Base-by-base conservation (phyloP, 2,888 invertebrate species). In the Oasisia sp. region DNA sequence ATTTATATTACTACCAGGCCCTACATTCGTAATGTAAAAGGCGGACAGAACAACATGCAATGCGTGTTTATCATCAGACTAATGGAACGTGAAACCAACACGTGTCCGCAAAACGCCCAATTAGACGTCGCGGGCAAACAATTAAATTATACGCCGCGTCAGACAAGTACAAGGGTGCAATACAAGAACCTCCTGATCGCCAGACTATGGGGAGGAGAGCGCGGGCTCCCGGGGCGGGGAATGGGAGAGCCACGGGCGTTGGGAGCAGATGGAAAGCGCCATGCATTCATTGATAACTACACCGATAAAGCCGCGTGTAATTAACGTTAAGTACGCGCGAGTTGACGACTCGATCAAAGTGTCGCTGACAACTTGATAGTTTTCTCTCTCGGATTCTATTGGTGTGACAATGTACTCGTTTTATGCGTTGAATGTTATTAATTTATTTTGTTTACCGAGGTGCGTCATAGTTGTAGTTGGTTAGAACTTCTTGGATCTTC, bases 241-340 rank as follows among this genome's bases (percentile, higher is more conserved):
- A 74, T 74, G 74, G 74, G 74, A 74, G 74, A 74, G 74, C 19
- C 19, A 19, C 74, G 74, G 74, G 27, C 74, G 74, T n/a, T 7
- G 74, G 74, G 74, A 74, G 74, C 74, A 74, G 74, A 74, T 74
- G 74, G 74, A 74, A 74, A 74, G 74, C 74, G 74, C 74, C 74
- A 74, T 7, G 19, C 74, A 74, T 7, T 0, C 74, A n/a, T 27
- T 74, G 74, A 74, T n/a, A 27, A 74, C 74, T 74, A n/a, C 74
- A 7, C n/a, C 74, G 74, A 74, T 74, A 74, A 19, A 74, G 27
- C 74, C 27, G n/a, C n/a, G 74, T 74, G 74, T 74, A 74, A 74
- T 74, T 74, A 74, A n/a, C 74, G 74, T 27, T 19, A 74, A 74
- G 74, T 74, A 74, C n/a, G n/a, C 74, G 74, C 1, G 74, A 74